phyloP scores from a whole-genome alignment of 2,888 invertebrate species.

The Malthinus seriepunctatus region DNA sequence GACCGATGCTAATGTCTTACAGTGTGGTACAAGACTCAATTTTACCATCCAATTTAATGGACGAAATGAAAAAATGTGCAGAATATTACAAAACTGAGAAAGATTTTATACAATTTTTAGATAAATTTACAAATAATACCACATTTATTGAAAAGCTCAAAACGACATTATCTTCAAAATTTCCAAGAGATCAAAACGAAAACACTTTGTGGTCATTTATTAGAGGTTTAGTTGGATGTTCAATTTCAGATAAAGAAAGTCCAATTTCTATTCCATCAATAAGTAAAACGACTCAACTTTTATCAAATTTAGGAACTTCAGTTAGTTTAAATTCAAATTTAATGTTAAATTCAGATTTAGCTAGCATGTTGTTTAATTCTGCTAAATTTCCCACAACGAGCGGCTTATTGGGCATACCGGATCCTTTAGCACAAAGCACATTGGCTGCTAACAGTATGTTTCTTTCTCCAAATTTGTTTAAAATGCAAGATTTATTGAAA shows the following conservation, averaged over 20 bases:
- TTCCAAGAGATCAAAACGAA: slow-evolving; percentile 79
- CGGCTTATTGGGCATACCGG: slow-evolving; percentile 67
- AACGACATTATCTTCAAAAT: slow-evolving; percentile 77
- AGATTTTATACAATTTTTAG: slow-evolving; percentile 68
- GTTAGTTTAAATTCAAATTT: slow-evolving; percentile 62
- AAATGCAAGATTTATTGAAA: slow-evolving; percentile 70
- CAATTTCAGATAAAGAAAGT: slow-evolving; percentile 69
- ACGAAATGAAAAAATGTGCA: slow-evolving; percentile 83
- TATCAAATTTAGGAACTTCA: slow-evolving; percentile 44
- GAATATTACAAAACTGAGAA: slow-evolving; percentile 79
- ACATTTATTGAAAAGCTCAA: slow-evolving; percentile 86
- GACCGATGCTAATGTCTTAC: slow-evolving; percentile 89
- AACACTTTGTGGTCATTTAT: slow-evolving; percentile 80
- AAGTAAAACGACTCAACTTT: slow-evolving; percentile 48
- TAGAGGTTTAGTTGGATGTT: slow-evolving; percentile 73
- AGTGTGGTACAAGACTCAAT: slow-evolving; percentile 81
- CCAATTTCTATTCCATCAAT: slow-evolving; percentile 60
- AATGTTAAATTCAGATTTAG: slow-evolving; percentile 67
- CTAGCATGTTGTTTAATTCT: slow-evolving; percentile 69
- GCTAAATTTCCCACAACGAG: slow-evolving; percentile 67
- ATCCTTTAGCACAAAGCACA: slow-evolving; percentile 76
- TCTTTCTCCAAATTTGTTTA: slow-evolving; percentile 69
- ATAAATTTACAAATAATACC: slow-evolving; percentile 69
- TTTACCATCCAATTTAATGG: slow-evolving; percentile 78
- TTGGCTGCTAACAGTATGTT: slow-evolving; percentile 80